A percentile compares a stretch with the other conserved stretches of the same genome.
Evolutionary conservation across 2,888 invertebrate species (phyloP).

Genomic region (Phortica okadai): DNA sequence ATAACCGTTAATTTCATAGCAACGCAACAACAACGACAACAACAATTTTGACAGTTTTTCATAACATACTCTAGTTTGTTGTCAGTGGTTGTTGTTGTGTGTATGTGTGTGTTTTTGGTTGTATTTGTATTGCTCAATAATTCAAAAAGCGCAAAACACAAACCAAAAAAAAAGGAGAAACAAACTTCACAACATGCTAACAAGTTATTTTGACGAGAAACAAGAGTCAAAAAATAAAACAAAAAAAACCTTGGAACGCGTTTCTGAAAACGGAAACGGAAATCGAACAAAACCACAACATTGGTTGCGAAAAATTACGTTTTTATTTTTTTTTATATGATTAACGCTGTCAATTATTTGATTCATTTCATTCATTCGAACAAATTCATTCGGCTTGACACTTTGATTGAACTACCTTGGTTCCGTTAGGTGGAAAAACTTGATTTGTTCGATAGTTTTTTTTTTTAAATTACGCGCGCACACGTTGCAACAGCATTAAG

Average conservation of each 20-base stretch:
- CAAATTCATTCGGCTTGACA: not conserved
- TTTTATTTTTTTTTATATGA: not conserved
- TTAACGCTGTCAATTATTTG: not conserved
- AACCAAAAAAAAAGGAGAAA: not conserved
- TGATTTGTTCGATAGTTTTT: not conserved
- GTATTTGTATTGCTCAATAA: not conserved
- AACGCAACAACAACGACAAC: slow-evolving; percentile 47
- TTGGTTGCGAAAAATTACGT: not conserved
- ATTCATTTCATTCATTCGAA: not conserved
- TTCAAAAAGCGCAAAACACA: not conserved
- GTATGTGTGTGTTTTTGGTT: not conserved
- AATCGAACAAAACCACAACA: slow-evolving; percentile 7
- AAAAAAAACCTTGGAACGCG: not conserved
- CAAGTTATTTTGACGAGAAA: not conserved
- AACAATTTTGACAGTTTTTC: not conserved
- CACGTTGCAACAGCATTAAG: not conserved
- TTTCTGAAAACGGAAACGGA: slow-evolving; percentile 8
- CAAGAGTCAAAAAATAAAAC: not conserved
- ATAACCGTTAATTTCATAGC: slow-evolving; percentile 55
- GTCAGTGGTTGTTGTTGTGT: not conserved
- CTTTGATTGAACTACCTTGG: not conserved
- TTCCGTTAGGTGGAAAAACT: not conserved
- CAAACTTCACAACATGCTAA: not conserved
- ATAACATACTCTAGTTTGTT: too few species aligned
- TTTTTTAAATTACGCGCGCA: not conserved